phyloP scores from a whole-genome alignment of 2,113 vertebrate species.

The Rhinoderma darwinii region DNA sequence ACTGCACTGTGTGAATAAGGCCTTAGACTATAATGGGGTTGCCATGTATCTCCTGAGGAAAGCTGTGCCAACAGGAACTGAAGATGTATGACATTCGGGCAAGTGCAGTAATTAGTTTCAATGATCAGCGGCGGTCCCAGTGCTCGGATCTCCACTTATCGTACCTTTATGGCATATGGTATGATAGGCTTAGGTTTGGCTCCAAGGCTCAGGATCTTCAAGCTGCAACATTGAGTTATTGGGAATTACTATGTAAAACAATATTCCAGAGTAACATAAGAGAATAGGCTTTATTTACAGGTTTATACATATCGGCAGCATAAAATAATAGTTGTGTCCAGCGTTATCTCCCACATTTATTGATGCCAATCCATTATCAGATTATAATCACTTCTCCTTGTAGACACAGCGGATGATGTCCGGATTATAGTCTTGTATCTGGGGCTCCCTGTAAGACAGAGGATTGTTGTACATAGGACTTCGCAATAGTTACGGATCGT shows the following conservation, averaged over 20 bases:
- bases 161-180: too few relatives aligned
- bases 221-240: neutral
- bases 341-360: neutral
- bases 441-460: constrained; percentile 19
- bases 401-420: neutral
- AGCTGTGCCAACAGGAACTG: too few relatives aligned
- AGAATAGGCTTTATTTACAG: constrained; percentile 22
- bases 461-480: neutral
- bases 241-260: neutral
- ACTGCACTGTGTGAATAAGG: too few relatives aligned
- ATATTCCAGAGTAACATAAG: neutral
- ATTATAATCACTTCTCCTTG: neutral
- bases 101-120: too few relatives aligned
- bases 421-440: constrained; percentile 24
- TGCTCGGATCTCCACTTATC: too few relatives aligned
- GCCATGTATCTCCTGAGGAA: too few relatives aligned
- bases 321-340: neutral
- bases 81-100: too few relatives aligned
- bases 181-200: too few relatives aligned
- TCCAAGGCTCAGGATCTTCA: neutral
- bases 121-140: too few relatives aligned
- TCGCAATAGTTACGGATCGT: neutral
- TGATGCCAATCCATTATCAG: neutral
- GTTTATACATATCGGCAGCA: neutral
- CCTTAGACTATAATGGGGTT: too few relatives aligned